Base-by-base conservation (phyloP, 1,140 invertebrate species). In the Pseudomyrmex gracilis region DNA sequence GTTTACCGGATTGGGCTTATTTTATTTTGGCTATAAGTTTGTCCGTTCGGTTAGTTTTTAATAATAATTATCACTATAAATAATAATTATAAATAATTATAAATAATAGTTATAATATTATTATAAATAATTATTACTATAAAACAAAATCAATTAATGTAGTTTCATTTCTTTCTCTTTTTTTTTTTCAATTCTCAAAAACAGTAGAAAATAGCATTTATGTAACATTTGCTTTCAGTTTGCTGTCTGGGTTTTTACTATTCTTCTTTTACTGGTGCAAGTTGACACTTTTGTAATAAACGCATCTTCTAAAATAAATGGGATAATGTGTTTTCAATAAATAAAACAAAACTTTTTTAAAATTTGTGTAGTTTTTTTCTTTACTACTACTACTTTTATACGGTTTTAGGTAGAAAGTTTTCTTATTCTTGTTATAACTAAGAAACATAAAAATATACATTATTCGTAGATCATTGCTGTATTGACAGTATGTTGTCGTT, bases 221-320 rank as follows among this genome's bases (percentile, higher is more conserved):
- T n/a, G n/a, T n/a, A n/a, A n/a, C n/a, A n/a, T 57, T 71, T 60
- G 1, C 4, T 78, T 78, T 78, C 64, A 78, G 76, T 78, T 78
- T 12, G 57, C 45, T 12, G 13, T 68, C 2, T 22, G 13, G 13
- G 45, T 68, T 45, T 3, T 55, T 12, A 24, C 63, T 45, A 5
- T 1, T n/a, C 3, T 68, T 47, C 22, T 78, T 57, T 45, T 78
- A 20, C 53, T 78, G 63, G 2, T 78, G 13, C 74, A 78, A 78
- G 45, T 68, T 34, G 7, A 68, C 24, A 9, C n/a, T 47, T 17
- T 24, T 12, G 5, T 5, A 0, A 22, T 1, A 9, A 51, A 2
- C 1, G 51, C 0, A n/a, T 24, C 24, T 53, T 53, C 24, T 70
- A 70, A 34, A 24, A 7, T 12, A n/a, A n/a, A n/a, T n/a, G n/a